A percentile compares a stretch with the other conserved stretches of the same genome.
These are phyloP conservation scores for Phasianus colchicus DNA, from an alignment of 2,113 vertebrate genomes.

Conservation along the genomic window DNA sequence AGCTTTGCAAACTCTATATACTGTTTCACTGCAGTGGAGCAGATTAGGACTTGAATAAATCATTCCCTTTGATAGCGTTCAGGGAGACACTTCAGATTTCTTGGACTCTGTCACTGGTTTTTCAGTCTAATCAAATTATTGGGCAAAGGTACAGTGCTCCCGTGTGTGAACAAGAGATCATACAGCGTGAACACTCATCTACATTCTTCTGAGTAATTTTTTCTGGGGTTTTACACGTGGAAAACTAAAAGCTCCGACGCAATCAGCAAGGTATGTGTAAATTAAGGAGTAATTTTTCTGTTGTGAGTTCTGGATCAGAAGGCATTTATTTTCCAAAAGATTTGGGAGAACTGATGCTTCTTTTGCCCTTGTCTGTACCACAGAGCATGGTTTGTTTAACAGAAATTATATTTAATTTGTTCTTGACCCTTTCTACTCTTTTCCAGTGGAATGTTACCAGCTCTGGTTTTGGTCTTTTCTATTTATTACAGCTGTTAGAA, in stretches of 20 bases:
- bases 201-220: not conserved
- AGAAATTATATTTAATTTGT: not conserved
- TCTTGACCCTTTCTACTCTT: not conserved
- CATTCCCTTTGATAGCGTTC: not conserved
- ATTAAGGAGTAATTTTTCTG: not conserved
- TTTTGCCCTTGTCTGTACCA: not conserved
- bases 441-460: not conserved
- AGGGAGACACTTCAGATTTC: not conserved
- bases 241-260: not conserved
- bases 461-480: not conserved
- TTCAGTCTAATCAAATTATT: not conserved
- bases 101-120: not conserved
- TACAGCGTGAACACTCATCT: not conserved
- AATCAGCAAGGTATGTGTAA: not conserved
- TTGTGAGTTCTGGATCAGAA: not conserved
- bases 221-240: not conserved
- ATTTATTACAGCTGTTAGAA: not conserved
- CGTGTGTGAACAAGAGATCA: too few relatives aligned
- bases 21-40: not conserved
- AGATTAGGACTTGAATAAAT: not conserved
- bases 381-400: not conserved
- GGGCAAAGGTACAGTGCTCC: not conserved
- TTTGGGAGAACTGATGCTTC: not conserved
- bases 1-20: not conserved
- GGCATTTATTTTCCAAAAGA: accelerated